Evolutionary conservation across 2,888 invertebrate genomes (phyloP).

Genomic region (Athalia cordata): DNA sequence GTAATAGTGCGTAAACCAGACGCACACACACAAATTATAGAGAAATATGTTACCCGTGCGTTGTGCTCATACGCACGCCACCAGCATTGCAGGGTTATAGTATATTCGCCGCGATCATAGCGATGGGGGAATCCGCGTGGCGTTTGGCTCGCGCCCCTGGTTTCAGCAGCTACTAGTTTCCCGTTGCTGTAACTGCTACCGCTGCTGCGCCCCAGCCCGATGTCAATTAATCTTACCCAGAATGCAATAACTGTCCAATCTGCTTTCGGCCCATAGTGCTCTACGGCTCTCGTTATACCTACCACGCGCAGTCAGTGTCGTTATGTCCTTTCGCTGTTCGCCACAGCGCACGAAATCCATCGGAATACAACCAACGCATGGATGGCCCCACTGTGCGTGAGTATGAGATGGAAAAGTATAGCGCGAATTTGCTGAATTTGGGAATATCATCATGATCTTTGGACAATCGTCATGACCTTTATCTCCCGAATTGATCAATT

Average conservation of each 20-base stretch:
- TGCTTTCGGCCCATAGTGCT: slow-evolving; percentile 65
- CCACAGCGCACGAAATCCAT: slow-evolving; percentile 41
- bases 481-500: too few species aligned
- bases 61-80: neutral
- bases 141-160: slow-evolving; percentile 9
- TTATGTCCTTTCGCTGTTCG: neutral
- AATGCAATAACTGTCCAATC: slow-evolving; percentile 74
- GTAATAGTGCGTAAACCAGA: neutral
- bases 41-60: neutral
- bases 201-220: slow-evolving; percentile 51
- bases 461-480: too few species aligned
- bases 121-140: neutral
- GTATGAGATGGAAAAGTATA: too few species aligned
- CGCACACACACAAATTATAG: too few species aligned
- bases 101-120: neutral
- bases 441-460: too few species aligned
- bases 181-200: too few species aligned
- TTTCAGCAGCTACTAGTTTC: neutral
- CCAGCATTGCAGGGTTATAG: slow-evolving; percentile 17
- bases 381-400: too few species aligned
- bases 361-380: neutral
- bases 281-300: slow-evolving; percentile 8
- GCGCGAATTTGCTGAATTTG: too few species aligned
- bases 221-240: slow-evolving; percentile 73
- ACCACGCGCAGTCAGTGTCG: slow-evolving; percentile 58